phyloP scores from a whole-genome alignment of 2,113 vertebrate genomes.

The Panurus biarmicus region DNA sequence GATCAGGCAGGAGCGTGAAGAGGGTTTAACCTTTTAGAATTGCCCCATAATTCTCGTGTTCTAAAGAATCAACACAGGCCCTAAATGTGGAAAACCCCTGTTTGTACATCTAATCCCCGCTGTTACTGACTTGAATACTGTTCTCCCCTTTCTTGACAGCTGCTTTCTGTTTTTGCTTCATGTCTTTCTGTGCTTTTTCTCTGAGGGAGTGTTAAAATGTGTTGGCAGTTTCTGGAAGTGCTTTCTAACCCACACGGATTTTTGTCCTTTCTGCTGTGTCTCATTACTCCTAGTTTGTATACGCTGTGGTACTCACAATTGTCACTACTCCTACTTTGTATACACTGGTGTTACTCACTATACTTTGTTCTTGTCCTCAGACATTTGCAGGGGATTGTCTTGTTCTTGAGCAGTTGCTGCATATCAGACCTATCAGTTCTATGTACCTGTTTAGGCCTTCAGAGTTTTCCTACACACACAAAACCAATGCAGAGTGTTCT shows the following conservation, averaged over 20 bases:
- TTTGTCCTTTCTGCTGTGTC: neutral
- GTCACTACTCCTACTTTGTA: neutral
- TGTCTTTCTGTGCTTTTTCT: neutral
- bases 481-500: neutral
- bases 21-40: neutral
- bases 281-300: neutral
- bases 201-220: neutral
- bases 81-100: neutral
- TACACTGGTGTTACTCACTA: neutral
- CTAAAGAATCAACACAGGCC: neutral
- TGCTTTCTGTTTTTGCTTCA: neutral
- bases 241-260: neutral
- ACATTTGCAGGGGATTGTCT: neutral
- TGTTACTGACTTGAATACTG: neutral
- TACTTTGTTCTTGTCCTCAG: neutral
- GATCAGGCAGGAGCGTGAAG: accelerated
- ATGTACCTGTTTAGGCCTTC: neutral
- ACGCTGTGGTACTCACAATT: neutral
- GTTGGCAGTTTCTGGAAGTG: neutral
- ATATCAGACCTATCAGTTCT: neutral
- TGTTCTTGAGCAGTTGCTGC: neutral
- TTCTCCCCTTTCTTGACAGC: neutral
- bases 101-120: neutral
- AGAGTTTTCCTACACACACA: accelerated
- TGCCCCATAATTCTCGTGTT: neutral